Conservation (phyloP, 2,113 vertebrate genomes). For the Hucho hucho region DNA sequence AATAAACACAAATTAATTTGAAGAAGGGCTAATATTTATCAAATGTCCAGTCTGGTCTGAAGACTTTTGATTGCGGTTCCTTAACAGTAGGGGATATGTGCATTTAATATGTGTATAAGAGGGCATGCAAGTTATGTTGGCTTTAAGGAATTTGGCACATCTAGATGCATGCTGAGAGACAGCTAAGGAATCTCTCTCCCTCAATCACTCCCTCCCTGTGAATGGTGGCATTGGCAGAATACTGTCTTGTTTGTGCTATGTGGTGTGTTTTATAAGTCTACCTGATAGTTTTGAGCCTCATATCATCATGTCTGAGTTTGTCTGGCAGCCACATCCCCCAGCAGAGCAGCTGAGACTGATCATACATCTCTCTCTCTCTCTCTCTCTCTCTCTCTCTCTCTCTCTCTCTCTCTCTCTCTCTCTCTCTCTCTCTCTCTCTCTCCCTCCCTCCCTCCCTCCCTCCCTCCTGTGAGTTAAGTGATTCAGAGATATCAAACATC, state of each 20-base stretch:
- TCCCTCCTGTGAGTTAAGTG: constrained; percentile 8
- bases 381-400: background rate
- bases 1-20: constrained; percentile 50
- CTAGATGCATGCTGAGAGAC: constrained; percentile 25
- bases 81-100: constrained; percentile 35
- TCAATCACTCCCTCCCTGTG: background rate
- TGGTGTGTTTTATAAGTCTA: background rate
- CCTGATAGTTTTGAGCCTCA: background rate
- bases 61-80: constrained; percentile 19
- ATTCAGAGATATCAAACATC: constrained; percentile 40
- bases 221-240: too few species aligned
- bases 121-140: constrained; percentile 20
- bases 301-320: constrained; percentile 10
- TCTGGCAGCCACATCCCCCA: constrained; percentile 11
- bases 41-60: constrained; percentile 35
- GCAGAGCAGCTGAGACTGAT: constrained; percentile 53
- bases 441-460: background rate
- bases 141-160: constrained; percentile 42
- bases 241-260: background rate
- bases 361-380: too few species aligned
- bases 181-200: constrained; percentile 2
- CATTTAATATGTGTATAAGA: constrained; percentile 14
- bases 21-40: constrained; percentile 56
- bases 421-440: too few species aligned
- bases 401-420: background rate